Evolutionary conservation across 2,888 invertebrate genomes (phyloP), one percentile per base, ranked within the genome.

Genomic region (Troilus luridus): DNA sequence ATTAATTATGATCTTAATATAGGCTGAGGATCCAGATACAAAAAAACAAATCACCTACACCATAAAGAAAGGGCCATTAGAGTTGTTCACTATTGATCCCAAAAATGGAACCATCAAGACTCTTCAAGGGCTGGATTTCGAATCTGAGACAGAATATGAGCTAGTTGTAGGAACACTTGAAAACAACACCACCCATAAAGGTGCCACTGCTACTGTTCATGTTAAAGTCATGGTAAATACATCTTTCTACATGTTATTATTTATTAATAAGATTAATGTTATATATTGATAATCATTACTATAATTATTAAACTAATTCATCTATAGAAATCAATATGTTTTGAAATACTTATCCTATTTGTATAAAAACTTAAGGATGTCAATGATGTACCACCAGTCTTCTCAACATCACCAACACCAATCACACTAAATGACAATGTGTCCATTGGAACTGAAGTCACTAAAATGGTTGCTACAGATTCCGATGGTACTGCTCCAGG

Each of bases 341-440:
- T 62, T 21, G 21, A 62, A 62, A 1, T 21, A 9, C 21, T 17
- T 77, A 41, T 1, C 0, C 7, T 41, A 27, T 77, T 77, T 5
- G 0, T 8, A 77, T 77, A 27, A 41, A 77, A 67, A 67, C 41
- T 89, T 54, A 94, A 97, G 96, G 98, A 98, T 94, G 96, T 97
- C 92, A 98, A 98, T 94, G 98, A 98, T 94, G 97, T 98, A 93
- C 96, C 98, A 0, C 98, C 98, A 12, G 96, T 98, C 88, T 98
- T 98, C 94, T 97, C 97, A 0, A 96, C 97, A 0, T 96, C 97
- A 0, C 97, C 97, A 0, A 96, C 97, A 90, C 97, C 98, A 0
- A 96, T 98, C 2, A 97, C 97, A 0, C 95, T 98, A 17, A 97
- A 97, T 93, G 98, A 98, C 93, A 97, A 97, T 64, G 96, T 97